Percentiles rank a stretch among this genome's conserved stretches.
Conservation (phyloP, 64 coral and sea anemone genomes). For the Cladopsammia gracilis region DNA sequence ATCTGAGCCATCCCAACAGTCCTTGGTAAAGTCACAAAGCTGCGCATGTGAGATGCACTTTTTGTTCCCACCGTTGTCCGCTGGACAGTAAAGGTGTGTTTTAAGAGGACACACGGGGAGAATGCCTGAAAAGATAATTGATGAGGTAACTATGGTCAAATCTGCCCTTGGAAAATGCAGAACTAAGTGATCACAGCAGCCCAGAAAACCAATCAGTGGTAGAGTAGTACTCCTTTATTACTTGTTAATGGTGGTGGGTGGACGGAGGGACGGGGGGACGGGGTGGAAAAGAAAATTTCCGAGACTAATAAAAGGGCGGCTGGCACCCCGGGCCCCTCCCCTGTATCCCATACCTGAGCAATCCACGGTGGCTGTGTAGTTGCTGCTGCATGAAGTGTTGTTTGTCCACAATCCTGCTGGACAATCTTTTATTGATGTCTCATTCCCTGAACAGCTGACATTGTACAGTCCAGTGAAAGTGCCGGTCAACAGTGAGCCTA, state of each 20-base stretch:
- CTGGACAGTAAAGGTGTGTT: conserved; percentile 82
- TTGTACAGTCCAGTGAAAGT: conserved; percentile 36
- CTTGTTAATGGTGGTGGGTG: too few species aligned
- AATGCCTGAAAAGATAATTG: conserved; percentile 56
- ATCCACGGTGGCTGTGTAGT: conserved; percentile 20
- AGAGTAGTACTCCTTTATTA: too few species aligned
- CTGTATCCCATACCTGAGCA: conserved; percentile 77
- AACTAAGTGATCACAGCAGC: too few species aligned
- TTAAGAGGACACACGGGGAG: conserved; percentile 69
- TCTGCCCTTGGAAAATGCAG: too few species aligned
- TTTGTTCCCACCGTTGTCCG: neutral
- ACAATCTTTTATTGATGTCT: conserved; percentile 69
- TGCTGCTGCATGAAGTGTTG: conserved; percentile 25
- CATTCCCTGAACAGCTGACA: conserved; percentile 60
- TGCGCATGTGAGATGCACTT: conserved; percentile 86
- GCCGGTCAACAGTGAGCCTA: conserved; percentile 1
- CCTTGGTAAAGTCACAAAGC: conserved; percentile 77
- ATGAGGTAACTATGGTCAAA: neutral
- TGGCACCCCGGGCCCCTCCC: too few species aligned
- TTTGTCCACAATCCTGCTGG: conserved; percentile 28
- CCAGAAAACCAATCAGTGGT: too few species aligned
- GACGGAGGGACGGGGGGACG: too few species aligned
- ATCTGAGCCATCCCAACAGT: conserved; percentile 86
- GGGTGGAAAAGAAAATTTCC: too few species aligned
- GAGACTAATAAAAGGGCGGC: too few species aligned